Evolutionary conservation across 2,113 vertebrate species (phyloP).

Genomic region (Atlantisia rogersi): DNA sequence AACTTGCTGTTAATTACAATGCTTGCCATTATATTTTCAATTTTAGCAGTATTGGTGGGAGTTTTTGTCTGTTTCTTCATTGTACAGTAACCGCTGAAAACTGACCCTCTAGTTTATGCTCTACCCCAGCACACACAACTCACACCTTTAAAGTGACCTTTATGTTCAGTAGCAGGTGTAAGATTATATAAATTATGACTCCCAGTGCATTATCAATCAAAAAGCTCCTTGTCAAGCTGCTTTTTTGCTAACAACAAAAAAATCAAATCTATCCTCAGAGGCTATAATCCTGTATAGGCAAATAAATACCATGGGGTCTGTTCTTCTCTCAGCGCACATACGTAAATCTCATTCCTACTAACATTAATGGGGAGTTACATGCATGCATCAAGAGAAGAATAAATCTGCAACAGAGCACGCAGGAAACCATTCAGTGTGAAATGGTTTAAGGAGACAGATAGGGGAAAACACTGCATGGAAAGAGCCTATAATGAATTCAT

Average conservation of each 20-base stretch:
- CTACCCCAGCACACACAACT: slow-evolving; percentile 33
- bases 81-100: not conserved
- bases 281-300: slow-evolving; percentile 51
- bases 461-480: slow-evolving; percentile 8
- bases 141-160: slow-evolving; percentile 72
- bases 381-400: slow-evolving; percentile 53
- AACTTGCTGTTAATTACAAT: slow-evolving; percentile 77
- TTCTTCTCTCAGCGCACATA: slow-evolving; percentile 52
- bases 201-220: slow-evolving; percentile 75
- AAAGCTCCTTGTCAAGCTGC: slow-evolving; percentile 58
- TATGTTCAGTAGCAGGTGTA: slow-evolving; percentile 63
- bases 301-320: slow-evolving; percentile 67
- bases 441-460: slow-evolving; percentile 40
- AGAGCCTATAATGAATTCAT: not conserved
- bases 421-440: slow-evolving; percentile 52
- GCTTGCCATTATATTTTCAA: slow-evolving; percentile 68
- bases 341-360: slow-evolving; percentile 69
- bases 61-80: slow-evolving; percentile 50
- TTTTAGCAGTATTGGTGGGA: slow-evolving; percentile 54
- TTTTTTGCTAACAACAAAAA: slow-evolving; percentile 72
- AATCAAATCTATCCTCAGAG: slow-evolving; percentile 70
- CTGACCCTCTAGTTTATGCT: slow-evolving; percentile 46
- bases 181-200: slow-evolving; percentile 75
- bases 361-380: slow-evolving; percentile 63
- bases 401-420: slow-evolving; percentile 43